Evolutionary conservation across 2,797 vertebrate genomes (phyloP).

Genomic region (Coilia nasus): DNA sequence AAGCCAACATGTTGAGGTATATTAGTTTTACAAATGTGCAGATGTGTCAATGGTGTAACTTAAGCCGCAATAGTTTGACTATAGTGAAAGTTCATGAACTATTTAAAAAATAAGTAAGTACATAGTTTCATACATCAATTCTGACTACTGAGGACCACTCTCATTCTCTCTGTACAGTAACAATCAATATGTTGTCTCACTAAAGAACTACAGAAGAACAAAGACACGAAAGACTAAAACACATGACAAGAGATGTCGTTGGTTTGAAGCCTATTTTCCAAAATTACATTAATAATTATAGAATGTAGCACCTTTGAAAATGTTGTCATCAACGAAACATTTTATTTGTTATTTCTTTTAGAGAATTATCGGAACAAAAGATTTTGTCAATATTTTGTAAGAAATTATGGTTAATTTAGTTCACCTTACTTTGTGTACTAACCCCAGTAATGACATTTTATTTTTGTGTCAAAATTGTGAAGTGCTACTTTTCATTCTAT

Average conservation of each 20-base stretch:
- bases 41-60: no score
- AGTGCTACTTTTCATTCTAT: no score
- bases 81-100: no score
- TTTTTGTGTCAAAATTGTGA: no score
- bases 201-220: no score
- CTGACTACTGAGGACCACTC: no score
- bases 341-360: neutral
- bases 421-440: neutral
- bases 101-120: no score
- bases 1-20: neutral
- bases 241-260: neutral
- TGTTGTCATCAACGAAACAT: no score
- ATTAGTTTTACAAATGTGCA: neutral
- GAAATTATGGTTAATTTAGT: neutral
- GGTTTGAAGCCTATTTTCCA: neutral
- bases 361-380: neutral
- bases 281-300: neutral
- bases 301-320: neutral
- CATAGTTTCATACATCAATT: no score
- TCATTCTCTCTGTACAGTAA: no score
- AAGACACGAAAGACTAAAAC: neutral
- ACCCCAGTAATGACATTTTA: neutral
- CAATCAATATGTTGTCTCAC: no score
- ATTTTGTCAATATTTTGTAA: neutral
- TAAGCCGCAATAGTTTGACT: no score